Base-by-base conservation (phyloP, 2,888 invertebrate genomes). In the Slavum lentiscoides region DNA sequence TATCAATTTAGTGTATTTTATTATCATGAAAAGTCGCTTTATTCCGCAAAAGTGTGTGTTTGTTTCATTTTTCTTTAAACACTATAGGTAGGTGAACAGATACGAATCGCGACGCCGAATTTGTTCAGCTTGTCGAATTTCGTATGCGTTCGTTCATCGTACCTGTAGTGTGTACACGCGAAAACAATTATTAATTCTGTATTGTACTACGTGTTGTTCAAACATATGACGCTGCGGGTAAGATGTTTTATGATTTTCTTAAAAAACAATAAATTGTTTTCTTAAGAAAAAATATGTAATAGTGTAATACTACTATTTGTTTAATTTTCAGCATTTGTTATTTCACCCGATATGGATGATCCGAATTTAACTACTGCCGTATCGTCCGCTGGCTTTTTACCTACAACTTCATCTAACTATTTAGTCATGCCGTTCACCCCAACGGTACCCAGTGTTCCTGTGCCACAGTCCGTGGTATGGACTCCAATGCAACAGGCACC, bases 351-450 rank as follows among this genome's bases (percentile, higher is more conserved):
- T 13, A 80, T 80, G 80, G 80, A 62, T 58, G 80, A 80, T 58
- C 64, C 80, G n/a, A 80, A 72, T 80, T 19, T 72, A 39, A 64
- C 62, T 5, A 53, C 80, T 15, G 1, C 64, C 1, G 70, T 15
- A 30, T 58, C 80, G 39, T 43, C 64, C 43, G 17, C 80, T 6
- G 72, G 72, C 37, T 80, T 80, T 80, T 72, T 80, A 61, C 80
- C 80, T 4, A 72, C 80, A 5, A 80, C 80, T 55, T 72, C 80
- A 2, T 1, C 80, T 58, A 80, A 80, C 43, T 80, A 72, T 55
- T 72, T 80, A 80, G 80, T 80, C 6, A 80, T 80, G 80, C 80
- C 80, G 3, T 80, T 80, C n/a, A 66, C 80, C 30, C 72, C 80
- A 66, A 72, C 80, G 8, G 80, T 80, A 9, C 80, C 80, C 5